These are phyloP conservation scores for Odocoileus virginianus DNA, from an alignment of 2,113 vertebrate species.

Conservation along the genomic window DNA sequence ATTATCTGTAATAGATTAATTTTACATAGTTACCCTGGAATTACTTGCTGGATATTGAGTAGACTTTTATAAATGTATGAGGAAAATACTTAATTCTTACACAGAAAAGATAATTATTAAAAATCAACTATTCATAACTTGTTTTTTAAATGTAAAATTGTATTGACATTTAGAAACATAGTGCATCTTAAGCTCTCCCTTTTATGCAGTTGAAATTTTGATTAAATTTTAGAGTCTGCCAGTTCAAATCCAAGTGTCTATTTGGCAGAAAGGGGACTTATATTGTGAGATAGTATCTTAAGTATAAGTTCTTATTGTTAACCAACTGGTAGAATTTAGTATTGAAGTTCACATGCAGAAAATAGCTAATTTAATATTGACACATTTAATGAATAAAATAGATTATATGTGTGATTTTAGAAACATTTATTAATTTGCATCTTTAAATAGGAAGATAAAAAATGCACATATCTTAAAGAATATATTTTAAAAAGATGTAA, in stretches of 20 bases:
- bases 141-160: background rate
- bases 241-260: background rate
- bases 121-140: background rate
- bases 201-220: conserved; percentile 9
- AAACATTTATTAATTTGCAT: background rate
- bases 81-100: background rate
- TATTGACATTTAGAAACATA: background rate
- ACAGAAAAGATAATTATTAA: background rate
- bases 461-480: background rate
- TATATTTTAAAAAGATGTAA: background rate
- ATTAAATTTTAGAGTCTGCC: background rate
- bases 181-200: background rate
- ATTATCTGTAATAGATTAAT: background rate
- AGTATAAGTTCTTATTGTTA: background rate
- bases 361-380: background rate
- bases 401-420: background rate
- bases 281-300: background rate
- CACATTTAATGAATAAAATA: background rate
- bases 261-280: background rate
- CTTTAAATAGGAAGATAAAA: background rate
- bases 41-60: background rate
- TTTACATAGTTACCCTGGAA: background rate
- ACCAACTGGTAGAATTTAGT: background rate
- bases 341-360: background rate
- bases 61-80: background rate